Percentiles rank a stretch among this genome's conserved stretches.
phyloP scores from a whole-genome alignment of 1,140 invertebrate genomes.

The Drosophila littoralis region DNA sequence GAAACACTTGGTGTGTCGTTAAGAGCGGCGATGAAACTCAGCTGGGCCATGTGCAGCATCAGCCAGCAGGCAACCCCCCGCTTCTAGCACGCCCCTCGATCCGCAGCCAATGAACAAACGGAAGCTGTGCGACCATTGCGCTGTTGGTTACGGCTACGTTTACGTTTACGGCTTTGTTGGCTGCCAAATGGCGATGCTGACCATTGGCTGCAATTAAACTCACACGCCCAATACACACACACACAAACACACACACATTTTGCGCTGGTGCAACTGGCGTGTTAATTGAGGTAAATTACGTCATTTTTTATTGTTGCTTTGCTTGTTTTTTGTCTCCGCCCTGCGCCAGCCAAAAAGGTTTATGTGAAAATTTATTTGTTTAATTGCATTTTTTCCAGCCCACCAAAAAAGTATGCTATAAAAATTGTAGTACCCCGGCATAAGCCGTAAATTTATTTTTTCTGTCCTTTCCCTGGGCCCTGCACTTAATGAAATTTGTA shows the following conservation, averaged over 20 bases:
- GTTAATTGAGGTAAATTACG: slow-evolving; percentile 83
- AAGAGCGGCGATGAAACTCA: slow-evolving; percentile 76
- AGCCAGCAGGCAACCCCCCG: neutral
- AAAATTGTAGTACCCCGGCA: slow-evolving; percentile 64
- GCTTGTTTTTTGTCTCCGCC: slow-evolving; percentile 2
- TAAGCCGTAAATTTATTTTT: slow-evolving; percentile 70
- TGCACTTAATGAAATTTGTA: slow-evolving; percentile 63
- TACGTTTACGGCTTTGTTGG: slow-evolving; percentile 60
- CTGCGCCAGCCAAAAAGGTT: slow-evolving; percentile 57
- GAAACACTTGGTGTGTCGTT: slow-evolving; percentile 76
- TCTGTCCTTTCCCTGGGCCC: neutral
- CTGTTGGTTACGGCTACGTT: slow-evolving; percentile 47
- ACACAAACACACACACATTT: slow-evolving; percentile 10
- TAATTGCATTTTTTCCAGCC: slow-evolving; percentile 66
- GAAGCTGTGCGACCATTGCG: slow-evolving; percentile 35
- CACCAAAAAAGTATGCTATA: slow-evolving; percentile 53
- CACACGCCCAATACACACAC: slow-evolving; percentile 47
- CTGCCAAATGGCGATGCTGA: slow-evolving; percentile 53
- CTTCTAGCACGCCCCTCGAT: neutral
- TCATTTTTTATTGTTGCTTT: slow-evolving; percentile 49
- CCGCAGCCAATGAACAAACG: slow-evolving; percentile 44
- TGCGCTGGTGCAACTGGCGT: slow-evolving; percentile 58
- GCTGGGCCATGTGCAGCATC: slow-evolving; percentile 49
- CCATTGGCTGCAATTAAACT: slow-evolving; percentile 78
- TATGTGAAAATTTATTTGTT: slow-evolving; percentile 78